Evolutionary conservation across 2,888 invertebrate species (phyloP), one percentile per base, ranked within the genome.

Genomic region (Calephelis perditalis): DNA sequence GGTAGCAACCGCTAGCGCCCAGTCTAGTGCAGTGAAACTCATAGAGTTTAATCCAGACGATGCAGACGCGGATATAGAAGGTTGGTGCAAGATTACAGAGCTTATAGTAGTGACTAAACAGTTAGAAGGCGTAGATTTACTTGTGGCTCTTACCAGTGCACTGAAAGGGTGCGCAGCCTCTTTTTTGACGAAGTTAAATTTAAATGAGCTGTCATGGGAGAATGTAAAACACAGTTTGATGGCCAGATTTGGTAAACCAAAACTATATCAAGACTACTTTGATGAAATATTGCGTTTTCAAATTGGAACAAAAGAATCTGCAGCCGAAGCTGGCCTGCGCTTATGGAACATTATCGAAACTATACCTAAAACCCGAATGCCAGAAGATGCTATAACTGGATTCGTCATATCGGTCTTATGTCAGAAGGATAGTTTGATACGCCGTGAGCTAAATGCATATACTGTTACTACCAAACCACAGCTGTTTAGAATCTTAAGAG

Each of bases 101-200:
- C 7, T 57, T 3, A 67, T 68, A 15, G 60, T 69, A 7, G 26
- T 56, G 6, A 61, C 35, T 44, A 67, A 61, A 36, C n/a, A 54
- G 15, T 15, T 15, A 15, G 15, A 15, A 1, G 15, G 15, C 15
- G 15, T 15, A 15, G 15, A 15, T 15, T 15, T 15, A 15, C 15
- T 15, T 15, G 15, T 15, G 15, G 15, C 15, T 15, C 15, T 15
- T 15, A 15, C 70, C 0, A 15, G 43, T 8, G 58, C 72, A 1
- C 57, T 73, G 6, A 70, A 69, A 59, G 71, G 71, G 0, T 64
- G 70, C 1, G 72, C 69, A 6, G 67, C 69, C 7, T 15, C 67
- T 5, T 69, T 66, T 15, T 15, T 15, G 15, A 15, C 15, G 1
- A 15, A 15, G 15, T 15, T 15, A 15, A 15, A 15, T 15, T 15